Evolutionary conservation across 2,797 vertebrate species (phyloP).

Genomic region (Danio kyathit): DNA sequence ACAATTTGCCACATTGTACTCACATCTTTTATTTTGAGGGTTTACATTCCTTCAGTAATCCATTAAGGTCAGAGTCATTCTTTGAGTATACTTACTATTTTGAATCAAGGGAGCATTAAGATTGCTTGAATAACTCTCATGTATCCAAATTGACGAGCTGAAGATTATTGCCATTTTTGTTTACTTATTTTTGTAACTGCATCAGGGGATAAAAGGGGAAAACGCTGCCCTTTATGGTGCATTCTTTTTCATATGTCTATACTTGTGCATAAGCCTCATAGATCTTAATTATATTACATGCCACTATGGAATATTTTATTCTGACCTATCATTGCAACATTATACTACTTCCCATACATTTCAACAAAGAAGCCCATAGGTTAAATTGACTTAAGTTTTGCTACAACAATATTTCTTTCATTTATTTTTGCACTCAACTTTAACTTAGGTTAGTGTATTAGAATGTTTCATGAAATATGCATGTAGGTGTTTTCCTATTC

Average conservation of each 20-base stretch:
- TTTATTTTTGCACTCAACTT: too few relatives aligned
- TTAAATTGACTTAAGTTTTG: background rate
- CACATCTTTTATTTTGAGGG: background rate
- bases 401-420: background rate
- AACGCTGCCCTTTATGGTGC: too few relatives aligned
- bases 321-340: background rate
- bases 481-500: constrained; percentile 56
- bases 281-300: too few relatives aligned
- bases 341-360: background rate
- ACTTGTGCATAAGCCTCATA: too few relatives aligned
- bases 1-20: background rate
- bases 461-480: constrained; percentile 42
- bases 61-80: constrained; percentile 45
- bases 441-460: too few relatives aligned
- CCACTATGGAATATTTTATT: too few relatives aligned
- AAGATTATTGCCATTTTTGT: too few relatives aligned
- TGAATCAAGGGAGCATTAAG: constrained; percentile 52
- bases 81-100: constrained; percentile 60
- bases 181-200: too few relatives aligned
- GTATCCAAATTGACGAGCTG: constrained; percentile 51
- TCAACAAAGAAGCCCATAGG: background rate
- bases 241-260: too few relatives aligned
- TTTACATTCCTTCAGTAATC: constrained; percentile 49
- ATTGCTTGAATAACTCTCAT: constrained; percentile 62
- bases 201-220: too few relatives aligned